These are phyloP conservation scores for Drosophila ohnishii DNA, from an alignment of 1,140 invertebrate species.

Conservation along the genomic window DNA sequence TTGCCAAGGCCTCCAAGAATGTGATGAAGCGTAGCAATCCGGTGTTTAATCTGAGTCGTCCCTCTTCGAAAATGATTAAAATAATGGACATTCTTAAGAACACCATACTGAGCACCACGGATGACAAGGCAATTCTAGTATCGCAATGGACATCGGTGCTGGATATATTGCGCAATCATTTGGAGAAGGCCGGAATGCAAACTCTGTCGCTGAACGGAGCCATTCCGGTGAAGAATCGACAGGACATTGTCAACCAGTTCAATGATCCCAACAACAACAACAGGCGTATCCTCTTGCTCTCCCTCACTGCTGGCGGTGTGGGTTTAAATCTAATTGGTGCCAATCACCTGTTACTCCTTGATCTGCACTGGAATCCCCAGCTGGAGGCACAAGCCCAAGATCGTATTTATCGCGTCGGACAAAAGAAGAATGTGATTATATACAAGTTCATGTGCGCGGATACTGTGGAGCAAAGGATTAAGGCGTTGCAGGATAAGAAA, in stretches of 20 bases:
- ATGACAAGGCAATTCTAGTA: conserved; percentile 91
- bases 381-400: conserved; percentile 96
- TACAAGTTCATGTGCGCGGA: conserved; percentile 94
- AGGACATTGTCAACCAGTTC: conserved; percentile 88
- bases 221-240: conserved; percentile 86
- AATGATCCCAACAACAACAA: conserved; percentile 86
- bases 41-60: conserved; percentile 85
- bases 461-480: conserved; percentile 94
- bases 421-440: conserved; percentile 90
- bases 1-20: conserved; percentile 84
- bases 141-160: conserved; percentile 94
- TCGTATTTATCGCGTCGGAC: conserved; percentile 94
- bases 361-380: conserved; percentile 98
- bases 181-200: conserved; percentile 84
- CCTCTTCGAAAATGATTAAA: conserved; percentile 87
- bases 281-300: conserved; percentile 89
- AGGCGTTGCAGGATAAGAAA: conserved; percentile 91
- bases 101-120: conserved; percentile 84
- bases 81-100: conserved; percentile 86
- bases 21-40: conserved; percentile 88
- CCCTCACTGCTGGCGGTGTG: conserved; percentile 94
- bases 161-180: conserved; percentile 86
- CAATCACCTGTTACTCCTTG: conserved; percentile 94
- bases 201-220: conserved; percentile 88
- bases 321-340: conserved; percentile 95